phyloP scores from a whole-genome alignment of 1,140 invertebrate genomes.

The Telenomus remus region DNA sequence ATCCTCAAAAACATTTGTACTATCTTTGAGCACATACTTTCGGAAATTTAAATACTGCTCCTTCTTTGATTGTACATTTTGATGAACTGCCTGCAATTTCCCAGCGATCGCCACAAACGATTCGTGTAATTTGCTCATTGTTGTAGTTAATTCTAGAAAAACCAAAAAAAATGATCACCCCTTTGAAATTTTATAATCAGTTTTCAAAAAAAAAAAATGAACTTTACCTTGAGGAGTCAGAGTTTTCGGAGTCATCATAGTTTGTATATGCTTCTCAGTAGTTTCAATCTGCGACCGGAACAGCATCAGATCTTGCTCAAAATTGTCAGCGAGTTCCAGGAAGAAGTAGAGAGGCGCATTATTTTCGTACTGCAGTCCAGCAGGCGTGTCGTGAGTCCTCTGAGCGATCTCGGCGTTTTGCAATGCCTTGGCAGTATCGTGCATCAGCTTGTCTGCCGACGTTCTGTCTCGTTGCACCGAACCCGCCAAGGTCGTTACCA shows the following conservation, averaged over 20 bases:
- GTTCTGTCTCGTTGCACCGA: constrained; percentile 80
- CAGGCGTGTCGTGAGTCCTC: constrained; percentile 85
- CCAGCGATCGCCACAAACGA: constrained; percentile 90
- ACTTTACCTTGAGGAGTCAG: constrained; percentile 80
- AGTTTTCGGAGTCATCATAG: constrained; percentile 80
- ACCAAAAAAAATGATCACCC: constrained; percentile 28
- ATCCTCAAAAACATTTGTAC: constrained; percentile 85
- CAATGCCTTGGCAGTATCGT: constrained; percentile 83
- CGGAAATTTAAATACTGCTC: constrained; percentile 88
- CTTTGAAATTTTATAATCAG: too few species aligned
- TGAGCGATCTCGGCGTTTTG: constrained; percentile 87
- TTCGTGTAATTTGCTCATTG: constrained; percentile 88
- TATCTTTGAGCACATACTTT: constrained; percentile 86
- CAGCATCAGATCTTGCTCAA: constrained; percentile 82
- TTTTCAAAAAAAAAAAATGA: too few species aligned
- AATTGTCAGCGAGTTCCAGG: constrained; percentile 81
- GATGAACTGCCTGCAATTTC: constrained; percentile 86
- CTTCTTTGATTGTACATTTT: constrained; percentile 85
- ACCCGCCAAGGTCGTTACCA: constrained; percentile 79
- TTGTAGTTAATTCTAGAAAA: constrained; percentile 80
- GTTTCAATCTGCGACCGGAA: constrained; percentile 84
- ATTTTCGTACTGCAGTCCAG: constrained; percentile 86
- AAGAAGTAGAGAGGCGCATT: constrained; percentile 85
- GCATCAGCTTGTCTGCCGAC: constrained; percentile 82
- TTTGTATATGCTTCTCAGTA: constrained; percentile 83